Evolutionary conservation across 2,113 vertebrate species (phyloP), one percentile per base, ranked within the genome.

Genomic region (Podarcis raffonei): DNA sequence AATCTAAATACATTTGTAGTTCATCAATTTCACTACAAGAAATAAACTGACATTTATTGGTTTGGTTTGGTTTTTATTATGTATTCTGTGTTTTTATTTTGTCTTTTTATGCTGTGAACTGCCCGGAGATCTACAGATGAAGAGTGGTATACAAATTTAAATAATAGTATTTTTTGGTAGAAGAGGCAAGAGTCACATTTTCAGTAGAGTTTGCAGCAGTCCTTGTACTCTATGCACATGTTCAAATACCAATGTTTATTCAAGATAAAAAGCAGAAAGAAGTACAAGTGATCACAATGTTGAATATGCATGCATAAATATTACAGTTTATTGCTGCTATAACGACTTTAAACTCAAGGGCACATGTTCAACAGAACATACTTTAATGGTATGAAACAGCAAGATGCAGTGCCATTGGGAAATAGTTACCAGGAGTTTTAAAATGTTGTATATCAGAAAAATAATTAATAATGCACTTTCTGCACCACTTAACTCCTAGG

Each of bases 281-380:
- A 89, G 39, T 89, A 89, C 32, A 88, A 89, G n/a, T 16, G 1
- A 89, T 5, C 18, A 6, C 80, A 66, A 25, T 37, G 68, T n/a
- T 68, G 30, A 18, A 23, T 27, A 4, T 0, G 9, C 83, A 37
- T 23, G 78, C 86, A 74, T 39, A 65, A 37, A 18, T 65, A 65
- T 22, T 57, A 12, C 13, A 0, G 84, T 81, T 92, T 87, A 90
- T 69, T 91, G 89, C 85, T 42, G 81, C 77, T 90, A 4, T 69
- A 2, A 65, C 57, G 9, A 30, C 0, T 74, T 39, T 1, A 87
- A 59, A 30, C 16, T 72, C 20, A 62, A 85, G 79, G 59, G 71
- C 23, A 79, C 0, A 4, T 69, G 72, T 78, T 90, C 4, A 84
- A 84, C 48, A 89, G 62, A 76, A 57, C 2, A 1, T 0, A 77